These are phyloP conservation scores for Mylabris sibirica DNA, from an alignment of 2,888 invertebrate species.

Conservation along the genomic window DNA sequence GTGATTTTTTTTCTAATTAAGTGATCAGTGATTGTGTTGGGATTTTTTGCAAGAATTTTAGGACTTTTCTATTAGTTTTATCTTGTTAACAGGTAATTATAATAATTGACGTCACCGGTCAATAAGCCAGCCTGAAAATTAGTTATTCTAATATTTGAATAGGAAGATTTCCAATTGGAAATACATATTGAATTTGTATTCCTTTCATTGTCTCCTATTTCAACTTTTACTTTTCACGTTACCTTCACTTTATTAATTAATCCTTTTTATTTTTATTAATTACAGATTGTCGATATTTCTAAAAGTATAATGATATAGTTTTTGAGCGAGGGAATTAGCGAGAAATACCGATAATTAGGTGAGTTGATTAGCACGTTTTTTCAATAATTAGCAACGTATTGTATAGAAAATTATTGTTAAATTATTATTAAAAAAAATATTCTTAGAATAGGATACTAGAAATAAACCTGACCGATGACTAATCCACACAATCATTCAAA, in stretches of 20 bases:
- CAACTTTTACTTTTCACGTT: slow-evolving; percentile 3
- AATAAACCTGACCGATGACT: neutral
- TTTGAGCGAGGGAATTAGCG: neutral
- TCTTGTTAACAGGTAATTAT: neutral
- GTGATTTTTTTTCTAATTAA: neutral
- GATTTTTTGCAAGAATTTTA: neutral
- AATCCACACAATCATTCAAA: neutral
- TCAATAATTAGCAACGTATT: neutral
- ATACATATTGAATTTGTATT: neutral
- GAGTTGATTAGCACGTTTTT: neutral
- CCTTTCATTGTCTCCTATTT: neutral
- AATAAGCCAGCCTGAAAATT: neutral
- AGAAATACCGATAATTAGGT: neutral
- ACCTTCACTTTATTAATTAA: slow-evolving; percentile 9
- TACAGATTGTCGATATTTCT: neutral
- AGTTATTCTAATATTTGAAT: neutral
- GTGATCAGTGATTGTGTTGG: neutral
- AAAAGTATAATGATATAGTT: slow-evolving; percentile 6
- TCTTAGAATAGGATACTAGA: neutral
- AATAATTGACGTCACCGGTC: neutral
- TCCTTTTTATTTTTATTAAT: neutral
- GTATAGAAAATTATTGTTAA: neutral
- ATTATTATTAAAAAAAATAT: neutral
- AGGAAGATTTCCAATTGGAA: neutral
- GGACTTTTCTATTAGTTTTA: no score